Evolutionary conservation across 2,113 vertebrate species (phyloP).

Genomic region (Mobula hypostoma): DNA sequence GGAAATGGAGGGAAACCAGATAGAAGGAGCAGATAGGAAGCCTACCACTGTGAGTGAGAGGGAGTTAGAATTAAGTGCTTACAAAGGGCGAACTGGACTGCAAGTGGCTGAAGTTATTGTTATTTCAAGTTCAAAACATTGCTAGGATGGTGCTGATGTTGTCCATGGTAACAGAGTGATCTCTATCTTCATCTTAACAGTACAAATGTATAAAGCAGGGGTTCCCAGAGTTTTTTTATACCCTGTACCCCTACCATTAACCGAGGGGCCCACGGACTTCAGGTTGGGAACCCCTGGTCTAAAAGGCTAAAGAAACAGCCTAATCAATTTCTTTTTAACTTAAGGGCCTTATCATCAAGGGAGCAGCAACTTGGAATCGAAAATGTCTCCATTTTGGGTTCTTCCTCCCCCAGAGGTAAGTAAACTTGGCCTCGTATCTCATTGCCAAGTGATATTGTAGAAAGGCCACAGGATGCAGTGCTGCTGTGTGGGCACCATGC

Average conservation of each 20-base stretch:
- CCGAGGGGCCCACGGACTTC: too few relatives aligned
- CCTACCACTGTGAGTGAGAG: not conserved
- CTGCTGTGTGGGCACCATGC: not conserved
- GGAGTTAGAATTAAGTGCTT: not conserved
- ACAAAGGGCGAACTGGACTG: not conserved
- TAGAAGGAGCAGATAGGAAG: not conserved
- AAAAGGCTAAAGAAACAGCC: not conserved
- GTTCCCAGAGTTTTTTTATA: too few relatives aligned
- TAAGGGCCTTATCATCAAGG: constrained; percentile 83
- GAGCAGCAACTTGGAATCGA: constrained; percentile 79
- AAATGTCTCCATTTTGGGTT: constrained; percentile 90
- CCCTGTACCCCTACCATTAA: too few relatives aligned
- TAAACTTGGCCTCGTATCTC: not conserved
- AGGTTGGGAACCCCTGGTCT: too few relatives aligned
- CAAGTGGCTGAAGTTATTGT: not conserved
- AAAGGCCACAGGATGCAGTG: not conserved
- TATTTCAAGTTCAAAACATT: not conserved
- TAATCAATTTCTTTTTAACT: not conserved
- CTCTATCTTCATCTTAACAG: not conserved
- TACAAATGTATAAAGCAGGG: not conserved
- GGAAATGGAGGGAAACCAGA: not conserved
- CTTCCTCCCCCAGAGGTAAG: constrained; percentile 85
- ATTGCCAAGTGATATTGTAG: not conserved
- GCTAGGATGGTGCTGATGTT: not conserved
- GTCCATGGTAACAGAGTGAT: not conserved